Percentiles rank a stretch among this genome's conserved stretches.
phyloP scores from a whole-genome alignment of 2,888 invertebrate species.

The Nesidiocoris tenuis region DNA sequence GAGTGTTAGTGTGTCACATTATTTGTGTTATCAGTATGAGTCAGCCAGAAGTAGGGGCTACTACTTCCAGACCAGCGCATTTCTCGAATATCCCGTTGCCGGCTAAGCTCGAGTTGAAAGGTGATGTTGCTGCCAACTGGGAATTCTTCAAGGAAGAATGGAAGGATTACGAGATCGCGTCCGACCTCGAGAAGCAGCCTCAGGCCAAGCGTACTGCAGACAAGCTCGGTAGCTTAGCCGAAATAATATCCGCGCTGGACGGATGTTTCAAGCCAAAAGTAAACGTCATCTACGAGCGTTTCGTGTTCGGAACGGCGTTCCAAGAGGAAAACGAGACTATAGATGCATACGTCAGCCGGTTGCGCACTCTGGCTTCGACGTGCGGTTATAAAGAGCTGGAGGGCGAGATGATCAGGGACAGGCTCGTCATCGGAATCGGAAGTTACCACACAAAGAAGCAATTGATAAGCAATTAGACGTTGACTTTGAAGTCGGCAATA shows the following conservation, averaged over 20 bases:
- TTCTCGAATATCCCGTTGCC: too few relatives aligned
- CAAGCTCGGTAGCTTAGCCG: neutral
- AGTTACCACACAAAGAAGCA: conserved; percentile 1
- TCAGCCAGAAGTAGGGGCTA: too few relatives aligned
- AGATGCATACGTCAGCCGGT: neutral
- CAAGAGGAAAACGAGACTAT: conserved; percentile 9
- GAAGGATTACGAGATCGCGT: too few relatives aligned
- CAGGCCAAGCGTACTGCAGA: too few relatives aligned
- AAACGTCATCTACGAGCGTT: conserved; percentile 13
- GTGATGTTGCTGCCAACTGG: too few relatives aligned
- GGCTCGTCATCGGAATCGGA: conserved; percentile 10
- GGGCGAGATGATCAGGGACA: conserved; percentile 5
- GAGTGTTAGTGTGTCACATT: too few relatives aligned
- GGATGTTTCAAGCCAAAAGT: conserved; percentile 3
- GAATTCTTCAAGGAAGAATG: too few relatives aligned
- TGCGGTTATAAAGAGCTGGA: conserved; percentile 1
- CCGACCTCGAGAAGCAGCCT: too few relatives aligned
- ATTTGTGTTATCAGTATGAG: too few relatives aligned
- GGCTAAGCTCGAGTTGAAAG: too few relatives aligned
- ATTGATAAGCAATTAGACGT: conserved; percentile 1
- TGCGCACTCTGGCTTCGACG: neutral
- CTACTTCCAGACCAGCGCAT: too few relatives aligned
- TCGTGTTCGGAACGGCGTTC: neutral
- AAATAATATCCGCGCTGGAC: neutral
- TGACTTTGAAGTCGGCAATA: neutral